Percentiles rank a stretch among this genome's conserved stretches.
Conservation (phyloP, 2,113 vertebrate genomes). For the Prinia subflava region DNA sequence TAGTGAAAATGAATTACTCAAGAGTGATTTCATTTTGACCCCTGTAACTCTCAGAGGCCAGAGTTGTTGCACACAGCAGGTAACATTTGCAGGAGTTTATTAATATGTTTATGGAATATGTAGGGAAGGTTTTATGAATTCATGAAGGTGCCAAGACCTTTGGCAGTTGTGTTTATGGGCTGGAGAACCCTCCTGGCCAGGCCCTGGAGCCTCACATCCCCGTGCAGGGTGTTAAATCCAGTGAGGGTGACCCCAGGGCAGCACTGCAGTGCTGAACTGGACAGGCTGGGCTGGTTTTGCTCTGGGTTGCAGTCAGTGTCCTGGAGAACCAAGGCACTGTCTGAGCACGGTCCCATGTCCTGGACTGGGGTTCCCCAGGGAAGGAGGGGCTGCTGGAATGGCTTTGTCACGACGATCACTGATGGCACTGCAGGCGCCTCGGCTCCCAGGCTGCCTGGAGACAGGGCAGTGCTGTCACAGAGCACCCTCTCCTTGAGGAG, state of each 20-base stretch:
- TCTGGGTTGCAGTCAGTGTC: neutral
- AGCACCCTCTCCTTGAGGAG: fast-evolving
- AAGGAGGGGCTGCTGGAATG: fast-evolving
- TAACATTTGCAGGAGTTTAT: neutral
- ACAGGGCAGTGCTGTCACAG: neutral
- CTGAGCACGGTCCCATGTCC: neutral
- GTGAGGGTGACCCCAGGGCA: fast-evolving
- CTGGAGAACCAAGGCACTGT: neutral
- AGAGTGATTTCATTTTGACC: neutral
- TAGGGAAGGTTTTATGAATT: neutral
- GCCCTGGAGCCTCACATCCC: neutral
- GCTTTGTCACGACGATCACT: fast-evolving
- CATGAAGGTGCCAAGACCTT: neutral
- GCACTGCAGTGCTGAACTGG: neutral
- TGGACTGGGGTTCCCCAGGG: neutral
- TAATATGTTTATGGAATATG: neutral
- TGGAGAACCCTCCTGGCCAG: neutral
- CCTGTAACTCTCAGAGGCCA: neutral
- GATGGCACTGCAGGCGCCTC: neutral
- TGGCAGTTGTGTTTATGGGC: neutral
- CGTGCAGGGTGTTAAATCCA: neutral
- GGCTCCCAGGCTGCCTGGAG: neutral
- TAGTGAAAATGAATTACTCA: neutral
- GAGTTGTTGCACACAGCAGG: neutral
- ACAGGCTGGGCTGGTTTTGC: neutral